These are phyloP conservation scores for Plusia festucae DNA, from an alignment of 2,888 invertebrate species.

Conservation along the genomic window DNA sequence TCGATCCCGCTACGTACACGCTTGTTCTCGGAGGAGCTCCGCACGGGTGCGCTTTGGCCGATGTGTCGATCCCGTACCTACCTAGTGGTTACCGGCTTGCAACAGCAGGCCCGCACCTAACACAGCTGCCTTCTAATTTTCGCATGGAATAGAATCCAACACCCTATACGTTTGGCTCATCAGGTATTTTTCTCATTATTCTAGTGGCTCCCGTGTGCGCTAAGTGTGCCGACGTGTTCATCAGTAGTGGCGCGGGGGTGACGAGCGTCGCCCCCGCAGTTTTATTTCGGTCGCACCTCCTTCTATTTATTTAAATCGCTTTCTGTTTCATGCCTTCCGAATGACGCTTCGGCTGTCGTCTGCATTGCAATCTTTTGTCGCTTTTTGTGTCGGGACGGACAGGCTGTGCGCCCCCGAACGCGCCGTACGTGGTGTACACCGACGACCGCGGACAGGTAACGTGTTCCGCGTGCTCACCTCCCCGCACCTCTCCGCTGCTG, in stretches of 20 bases:
- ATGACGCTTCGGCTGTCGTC: constrained; percentile 88
- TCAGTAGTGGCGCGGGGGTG: constrained; percentile 80
- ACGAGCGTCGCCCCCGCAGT: constrained; percentile 75
- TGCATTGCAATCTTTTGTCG: constrained; percentile 86
- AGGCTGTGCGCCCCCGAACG: constrained; percentile 95
- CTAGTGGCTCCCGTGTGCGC: constrained; percentile 87
- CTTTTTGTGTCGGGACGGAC: constrained; percentile 85
- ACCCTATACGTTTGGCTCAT: constrained; percentile 89
- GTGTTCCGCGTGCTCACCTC: constrained; percentile 71
- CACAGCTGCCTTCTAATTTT: constrained; percentile 89
- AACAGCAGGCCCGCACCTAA: constrained; percentile 87
- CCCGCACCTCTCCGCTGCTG: constrained; percentile 40
- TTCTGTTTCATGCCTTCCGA: constrained; percentile 90
- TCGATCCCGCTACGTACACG: constrained; percentile 89
- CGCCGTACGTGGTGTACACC: constrained; percentile 98
- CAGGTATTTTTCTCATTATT: constrained; percentile 88
- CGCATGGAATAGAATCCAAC: constrained; percentile 89
- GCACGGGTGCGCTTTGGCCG: constrained; percentile 88
- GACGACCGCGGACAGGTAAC: constrained; percentile 98
- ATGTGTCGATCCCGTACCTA: constrained; percentile 83
- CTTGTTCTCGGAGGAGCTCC: constrained; percentile 85
- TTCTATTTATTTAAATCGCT: constrained; percentile 88
- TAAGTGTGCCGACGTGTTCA: constrained; percentile 84
- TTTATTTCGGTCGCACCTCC: constrained; percentile 83
- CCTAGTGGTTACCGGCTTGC: constrained; percentile 85